A percentile compares a stretch with the other conserved stretches of the same genome.
phyloP scores from a whole-genome alignment of 2,797 vertebrate genomes.

The Remorina albescens region DNA sequence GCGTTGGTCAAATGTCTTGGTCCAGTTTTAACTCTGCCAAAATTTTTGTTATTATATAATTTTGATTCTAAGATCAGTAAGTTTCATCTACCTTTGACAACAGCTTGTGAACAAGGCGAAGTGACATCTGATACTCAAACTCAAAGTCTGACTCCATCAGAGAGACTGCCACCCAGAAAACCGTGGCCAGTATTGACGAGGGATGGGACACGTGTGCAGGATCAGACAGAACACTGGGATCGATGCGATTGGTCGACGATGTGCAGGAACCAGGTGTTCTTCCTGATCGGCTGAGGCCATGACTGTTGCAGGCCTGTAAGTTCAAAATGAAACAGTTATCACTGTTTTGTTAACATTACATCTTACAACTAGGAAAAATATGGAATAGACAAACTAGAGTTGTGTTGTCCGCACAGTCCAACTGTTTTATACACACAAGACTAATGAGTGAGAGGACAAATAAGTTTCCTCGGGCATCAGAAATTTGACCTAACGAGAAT shows the following conservation, averaged over 20 bases:
- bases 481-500: neutral
- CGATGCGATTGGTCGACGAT: constrained; percentile 84
- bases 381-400: neutral
- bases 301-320: constrained; percentile 91
- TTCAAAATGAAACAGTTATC: neutral
- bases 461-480: neutral
- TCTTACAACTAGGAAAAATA: neutral
- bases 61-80: constrained; percentile 3
- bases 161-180: constrained; percentile 98
- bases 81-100: constrained; percentile 83
- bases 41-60: neutral
- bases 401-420: neutral
- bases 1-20: neutral
- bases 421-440: neutral
- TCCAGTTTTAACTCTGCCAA: neutral
- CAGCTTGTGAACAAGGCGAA: constrained; percentile 93
- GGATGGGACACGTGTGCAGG: constrained; percentile 95
- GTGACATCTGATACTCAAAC: constrained; percentile 98
- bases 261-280: constrained; percentile 91
- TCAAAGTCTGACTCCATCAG: constrained; percentile 99
- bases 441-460: constrained; percentile 2
- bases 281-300: constrained; percentile 88
- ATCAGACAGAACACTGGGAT: constrained; percentile 90
- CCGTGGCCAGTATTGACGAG: constrained; percentile 93
- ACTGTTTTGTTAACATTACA: no score